Base-by-base conservation (phyloP, 2,113 vertebrate species). In the Camelus bactrianus region DNA sequence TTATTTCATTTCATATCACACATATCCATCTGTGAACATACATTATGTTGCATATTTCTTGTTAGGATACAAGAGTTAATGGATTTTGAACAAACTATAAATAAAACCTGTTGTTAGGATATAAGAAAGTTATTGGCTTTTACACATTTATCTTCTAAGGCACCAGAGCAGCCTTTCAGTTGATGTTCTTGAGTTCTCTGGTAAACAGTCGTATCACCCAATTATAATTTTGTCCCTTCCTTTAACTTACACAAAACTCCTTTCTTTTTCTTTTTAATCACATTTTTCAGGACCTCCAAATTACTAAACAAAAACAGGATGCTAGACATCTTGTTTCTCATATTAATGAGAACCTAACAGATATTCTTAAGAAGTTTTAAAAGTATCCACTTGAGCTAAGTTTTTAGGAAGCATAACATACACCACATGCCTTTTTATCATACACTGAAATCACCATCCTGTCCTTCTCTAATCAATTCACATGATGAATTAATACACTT, bases 211-310 rank as follows among this genome's bases (percentile, higher is more conserved):
- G 4, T 42, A 50, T 75, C 26, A 67, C 10, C 30, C 48, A 89
- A 69, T 89, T 89, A 52, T 10, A 75, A 89, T 58, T 89, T 30
- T 77, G 46, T 5, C 16, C 30, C 8, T 79, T 38, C 38, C 38
- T 52, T 73, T 81, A 80, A 65, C n/a, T 58, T 89, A 67, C 5
- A 65, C 15, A 67, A 26, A n/a, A 58, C 4, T 67, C 46, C 8
- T 24, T 84, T 62, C 8, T 24, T 84, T 62, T 83, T 69, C 94
- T 87, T 88, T 88, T 67, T 64, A 87, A 95, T 56, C 24, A 73
- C 32, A 73, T 9, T 87, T 56, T 30, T 88, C 84, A 88, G 38
- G 65, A 82, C 20, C 38, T 52, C 38, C 38, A 60, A 82, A 76
- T 95, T 46, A 82, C n/a, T 86, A 22, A 35, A 86, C 32, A 93